phyloP scores from a whole-genome alignment of 2,113 vertebrate genomes.

The Solea solea region DNA sequence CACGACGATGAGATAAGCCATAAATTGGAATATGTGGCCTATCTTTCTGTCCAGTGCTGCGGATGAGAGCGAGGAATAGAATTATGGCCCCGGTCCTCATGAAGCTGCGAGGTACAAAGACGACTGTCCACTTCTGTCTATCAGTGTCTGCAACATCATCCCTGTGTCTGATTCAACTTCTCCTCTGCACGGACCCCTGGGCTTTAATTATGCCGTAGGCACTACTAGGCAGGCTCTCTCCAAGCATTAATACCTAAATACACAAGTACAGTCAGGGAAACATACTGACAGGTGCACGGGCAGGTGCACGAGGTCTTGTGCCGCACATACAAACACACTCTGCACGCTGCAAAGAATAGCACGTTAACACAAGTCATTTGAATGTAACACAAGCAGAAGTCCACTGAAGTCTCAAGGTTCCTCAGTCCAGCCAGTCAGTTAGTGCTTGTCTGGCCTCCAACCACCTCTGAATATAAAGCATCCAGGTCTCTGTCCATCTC shows the following conservation, averaged over 20 bases:
- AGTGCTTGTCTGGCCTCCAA: slow-evolving; percentile 48
- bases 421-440: slow-evolving; percentile 42
- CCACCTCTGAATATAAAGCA: slow-evolving; percentile 62
- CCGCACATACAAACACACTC: neutral
- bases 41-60: slow-evolving; percentile 30
- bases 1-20: slow-evolving; percentile 62
- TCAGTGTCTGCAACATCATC: slow-evolving; percentile 34
- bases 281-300: slow-evolving; percentile 32
- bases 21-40: slow-evolving; percentile 53
- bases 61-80: slow-evolving; percentile 44
- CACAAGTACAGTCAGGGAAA: slow-evolving; percentile 36
- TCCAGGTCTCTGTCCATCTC: slow-evolving; percentile 14
- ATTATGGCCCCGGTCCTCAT: slow-evolving; percentile 18
- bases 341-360: slow-evolving; percentile 29
- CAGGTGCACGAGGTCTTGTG: slow-evolving; percentile 24
- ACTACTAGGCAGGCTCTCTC: slow-evolving; percentile 40
- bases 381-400: slow-evolving; percentile 51
- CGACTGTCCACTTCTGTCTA: slow-evolving; percentile 54
- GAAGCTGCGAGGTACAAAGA: slow-evolving; percentile 37
- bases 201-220: slow-evolving; percentile 69
- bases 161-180: slow-evolving; percentile 55
- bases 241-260: slow-evolving; percentile 66
- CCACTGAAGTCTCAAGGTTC: slow-evolving; percentile 41
- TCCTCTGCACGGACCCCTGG: slow-evolving; percentile 42
- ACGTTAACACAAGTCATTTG: slow-evolving; percentile 54